Evolutionary conservation across 2,888 invertebrate genomes (phyloP).

Genomic region (Noctua janthina): DNA sequence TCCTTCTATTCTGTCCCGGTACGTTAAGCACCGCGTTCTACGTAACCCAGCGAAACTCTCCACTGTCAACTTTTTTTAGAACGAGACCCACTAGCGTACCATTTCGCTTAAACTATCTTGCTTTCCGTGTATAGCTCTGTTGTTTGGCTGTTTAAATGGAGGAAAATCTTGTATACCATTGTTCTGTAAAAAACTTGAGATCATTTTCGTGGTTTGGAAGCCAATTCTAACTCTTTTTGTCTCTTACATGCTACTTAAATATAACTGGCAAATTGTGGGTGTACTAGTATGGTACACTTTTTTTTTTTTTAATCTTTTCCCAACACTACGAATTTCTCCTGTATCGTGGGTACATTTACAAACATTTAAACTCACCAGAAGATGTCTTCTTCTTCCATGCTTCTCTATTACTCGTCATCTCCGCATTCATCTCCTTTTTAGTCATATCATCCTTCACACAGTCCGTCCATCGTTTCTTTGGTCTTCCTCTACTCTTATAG

Average conservation of each 20-base stretch:
- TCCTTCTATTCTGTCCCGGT: slow-evolving; percentile 31
- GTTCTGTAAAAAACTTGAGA: background rate
- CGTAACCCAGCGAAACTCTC: slow-evolving; percentile 13
- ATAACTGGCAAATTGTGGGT: background rate
- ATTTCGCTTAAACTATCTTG: slow-evolving; percentile 30
- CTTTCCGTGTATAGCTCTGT: background rate
- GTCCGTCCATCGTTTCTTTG: too few species aligned
- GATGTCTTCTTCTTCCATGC: too few species aligned
- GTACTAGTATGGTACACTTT: background rate
- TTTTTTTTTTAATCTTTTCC: too few species aligned
- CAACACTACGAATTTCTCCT: too few species aligned
- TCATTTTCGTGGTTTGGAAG: background rate
- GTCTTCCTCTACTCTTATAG: too few species aligned
- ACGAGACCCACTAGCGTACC: background rate
- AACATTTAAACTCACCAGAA: too few species aligned
- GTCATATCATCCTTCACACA: too few species aligned
- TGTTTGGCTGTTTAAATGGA: background rate
- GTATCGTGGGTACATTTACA: background rate
- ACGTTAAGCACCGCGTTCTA: slow-evolving; percentile 20
- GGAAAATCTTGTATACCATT: background rate
- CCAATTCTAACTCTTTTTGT: background rate
- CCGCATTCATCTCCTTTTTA: too few species aligned
- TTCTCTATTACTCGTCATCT: too few species aligned
- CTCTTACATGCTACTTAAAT: background rate
- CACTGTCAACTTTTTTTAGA: slow-evolving; percentile 29